Evolutionary conservation across 2,888 invertebrate species (phyloP).

Genomic region (Dendrolimus houi): DNA sequence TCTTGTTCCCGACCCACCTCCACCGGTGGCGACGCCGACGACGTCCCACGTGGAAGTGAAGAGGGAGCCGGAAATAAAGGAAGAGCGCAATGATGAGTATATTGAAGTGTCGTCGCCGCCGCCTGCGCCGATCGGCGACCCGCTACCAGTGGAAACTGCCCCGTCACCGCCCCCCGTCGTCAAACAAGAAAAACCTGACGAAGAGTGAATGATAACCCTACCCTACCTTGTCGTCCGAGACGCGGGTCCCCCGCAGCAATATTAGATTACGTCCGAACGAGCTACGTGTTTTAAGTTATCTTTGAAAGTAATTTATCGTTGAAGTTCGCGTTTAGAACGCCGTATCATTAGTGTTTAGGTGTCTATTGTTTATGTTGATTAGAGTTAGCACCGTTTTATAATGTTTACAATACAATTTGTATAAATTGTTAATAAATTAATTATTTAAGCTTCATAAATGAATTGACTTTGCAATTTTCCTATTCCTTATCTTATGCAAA

Average conservation of each 20-base stretch:
- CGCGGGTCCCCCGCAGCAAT: constrained; percentile 65
- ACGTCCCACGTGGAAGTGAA: constrained; percentile 40
- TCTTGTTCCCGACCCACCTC: constrained; percentile 40
- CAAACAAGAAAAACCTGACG: constrained; percentile 62
- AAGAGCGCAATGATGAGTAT: constrained; percentile 65
- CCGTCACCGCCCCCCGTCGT: constrained; percentile 36
- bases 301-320: constrained; percentile 51
- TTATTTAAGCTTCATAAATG: constrained; percentile 54
- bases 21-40: constrained; percentile 19
- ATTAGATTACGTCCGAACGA: constrained; percentile 70
- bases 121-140: constrained; percentile 36
- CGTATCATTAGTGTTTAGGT: constrained; percentile 41
- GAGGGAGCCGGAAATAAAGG: constrained; percentile 60
- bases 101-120: constrained; percentile 68
- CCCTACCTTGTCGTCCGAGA: constrained; percentile 53
- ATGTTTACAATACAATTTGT: constrained; percentile 70
- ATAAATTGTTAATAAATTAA: constrained; percentile 71
- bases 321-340: constrained; percentile 71
- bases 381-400: constrained; percentile 62
- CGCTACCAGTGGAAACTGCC: constrained; percentile 24
- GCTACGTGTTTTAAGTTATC: constrained; percentile 44
- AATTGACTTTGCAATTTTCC: not conserved
- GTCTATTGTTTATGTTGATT: constrained; percentile 54
- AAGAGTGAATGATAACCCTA: constrained; percentile 35
- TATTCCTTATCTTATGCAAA: too few relatives aligned